Conservation (phyloP, 1,140 invertebrate genomes). For the Drosophila bocki region DNA sequence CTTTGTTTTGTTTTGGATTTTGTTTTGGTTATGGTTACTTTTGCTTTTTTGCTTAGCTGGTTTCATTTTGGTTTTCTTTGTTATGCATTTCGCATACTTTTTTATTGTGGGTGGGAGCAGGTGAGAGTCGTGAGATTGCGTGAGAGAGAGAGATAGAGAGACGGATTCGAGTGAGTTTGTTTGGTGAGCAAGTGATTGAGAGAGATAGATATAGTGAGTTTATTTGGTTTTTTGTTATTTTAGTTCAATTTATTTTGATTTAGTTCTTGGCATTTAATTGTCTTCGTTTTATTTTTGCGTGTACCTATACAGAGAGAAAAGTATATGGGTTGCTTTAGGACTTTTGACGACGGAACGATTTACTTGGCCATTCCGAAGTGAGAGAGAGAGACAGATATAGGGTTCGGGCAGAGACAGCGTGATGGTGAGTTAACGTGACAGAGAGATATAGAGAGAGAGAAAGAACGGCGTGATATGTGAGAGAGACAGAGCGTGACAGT, state of each 20-base stretch:
- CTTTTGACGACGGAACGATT: constrained; percentile 34
- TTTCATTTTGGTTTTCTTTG: constrained; percentile 19
- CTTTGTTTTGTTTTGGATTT: constrained; percentile 19
- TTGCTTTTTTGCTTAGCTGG: constrained; percentile 30
- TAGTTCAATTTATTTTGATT: constrained; percentile 44
- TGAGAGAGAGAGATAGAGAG: constrained; percentile 30
- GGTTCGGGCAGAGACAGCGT: constrained; percentile 35
- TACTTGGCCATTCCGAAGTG: constrained; percentile 45
- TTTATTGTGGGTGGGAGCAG: constrained; percentile 20
- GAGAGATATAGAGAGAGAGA: constrained; percentile 23
- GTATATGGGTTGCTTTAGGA: constrained; percentile 6
- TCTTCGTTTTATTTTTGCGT: constrained; percentile 37
- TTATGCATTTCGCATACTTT: constrained; percentile 21
- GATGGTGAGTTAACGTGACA: constrained; percentile 45
- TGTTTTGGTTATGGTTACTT: constrained; percentile 27
- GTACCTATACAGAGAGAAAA: constrained; percentile 51
- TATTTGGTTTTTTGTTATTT: constrained; percentile 35
- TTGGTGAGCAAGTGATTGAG: constrained; percentile 53
- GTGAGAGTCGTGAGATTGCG: constrained; percentile 45
- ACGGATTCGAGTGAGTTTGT: constrained; percentile 37
- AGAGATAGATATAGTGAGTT: constrained; percentile 51
- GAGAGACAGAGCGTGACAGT: constrained; percentile 29
- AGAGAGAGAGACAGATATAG: constrained; percentile 24
- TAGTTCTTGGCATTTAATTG: constrained; percentile 39
- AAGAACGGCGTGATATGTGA: constrained; percentile 36